A percentile compares a stretch with the other conserved stretches of the same genome.
Evolutionary conservation across 2,888 invertebrate species (phyloP).

Genomic region (Phytoseiulus persimilis): DNA sequence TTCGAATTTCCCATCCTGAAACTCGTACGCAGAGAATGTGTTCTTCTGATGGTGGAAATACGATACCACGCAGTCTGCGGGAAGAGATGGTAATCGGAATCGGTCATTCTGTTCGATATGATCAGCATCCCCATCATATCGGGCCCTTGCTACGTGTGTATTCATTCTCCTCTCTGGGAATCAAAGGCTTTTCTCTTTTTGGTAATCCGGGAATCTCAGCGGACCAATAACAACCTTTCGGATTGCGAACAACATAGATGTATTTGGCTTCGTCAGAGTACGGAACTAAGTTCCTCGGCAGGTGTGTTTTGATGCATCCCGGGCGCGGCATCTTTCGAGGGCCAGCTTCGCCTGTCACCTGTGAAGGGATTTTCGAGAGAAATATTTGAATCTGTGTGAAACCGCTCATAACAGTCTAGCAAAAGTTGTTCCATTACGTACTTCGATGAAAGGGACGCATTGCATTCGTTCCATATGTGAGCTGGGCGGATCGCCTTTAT

Average conservation of each 20-base stretch:
- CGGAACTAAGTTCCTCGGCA: neutral
- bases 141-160: too few relatives aligned
- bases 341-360: neutral
- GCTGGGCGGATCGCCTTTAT: neutral
- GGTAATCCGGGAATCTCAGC: too few relatives aligned
- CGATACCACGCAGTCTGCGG: conserved; percentile 9
- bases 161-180: too few relatives aligned
- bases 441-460: conserved; percentile 15
- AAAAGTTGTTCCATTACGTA: too few relatives aligned
- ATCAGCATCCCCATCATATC: too few relatives aligned
- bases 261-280: conserved; percentile 10
- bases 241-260: conserved; percentile 18
- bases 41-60: conserved; percentile 30
- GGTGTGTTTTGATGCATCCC: conserved; percentile 29
- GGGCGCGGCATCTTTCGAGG: conserved; percentile 7
- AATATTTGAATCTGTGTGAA: too few relatives aligned
- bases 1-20: conserved; percentile 13
- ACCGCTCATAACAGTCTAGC: too few relatives aligned
- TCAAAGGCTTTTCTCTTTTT: too few relatives aligned
- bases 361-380: neutral
- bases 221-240: conserved; percentile 5
- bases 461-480: conserved; percentile 7
- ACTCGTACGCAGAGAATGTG: conserved; percentile 23
- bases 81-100: too few relatives aligned
- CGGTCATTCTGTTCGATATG: too few relatives aligned